Base-by-base conservation (phyloP, 2,888 invertebrate species). In the Apoda limacodes region DNA sequence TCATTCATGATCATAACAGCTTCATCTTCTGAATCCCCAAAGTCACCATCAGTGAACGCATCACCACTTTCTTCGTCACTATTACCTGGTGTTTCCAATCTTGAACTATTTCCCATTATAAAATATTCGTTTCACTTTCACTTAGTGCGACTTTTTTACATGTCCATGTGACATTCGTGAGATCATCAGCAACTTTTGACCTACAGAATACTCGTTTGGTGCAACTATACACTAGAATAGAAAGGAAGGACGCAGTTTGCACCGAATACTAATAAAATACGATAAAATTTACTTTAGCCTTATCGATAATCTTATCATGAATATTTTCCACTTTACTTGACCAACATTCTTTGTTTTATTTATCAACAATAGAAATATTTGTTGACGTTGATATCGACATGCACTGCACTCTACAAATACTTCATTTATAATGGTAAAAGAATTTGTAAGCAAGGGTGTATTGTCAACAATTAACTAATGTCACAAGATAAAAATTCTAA, bases 21-120 rank as follows among this genome's bases (percentile, higher is more conserved):
- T 30, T 70, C 75, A 22, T 71, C 76, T 22, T 72, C 81, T 4
- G 71, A 64, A 42, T 74, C 76, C 7, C 58, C 74, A 34, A 78
- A 76, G 46, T 82, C 80, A 7, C 62, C 81, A 33, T 81, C 80
- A 13, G 78, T 76, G 49, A 81, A 81, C 22, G 65, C 72, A 7
- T 69, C 75, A 7, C 75, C 78, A 39, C 67, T 71, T 42, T 74
- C 75, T 25, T 69, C 75, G 30, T 75, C 76, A 35, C 67, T 76
- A 46, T 68, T 69, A 40, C 65, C 70, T 34, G 74, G 65, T 28
- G 69, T 70, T 26, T 61, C 67, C 37, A 59, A 52, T 48, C 67
- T 62, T 17, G 64, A 57, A 35, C 51, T 52, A 34, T 56, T 59
- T 30, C 70, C 76, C 76, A 78, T 76, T 35, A 47, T 61, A 44